A percentile compares a stretch with the other conserved stretches of the same genome.
Evolutionary conservation across 2,797 vertebrate species (phyloP).

Genomic region (Rhinatrema bivittatum): DNA sequence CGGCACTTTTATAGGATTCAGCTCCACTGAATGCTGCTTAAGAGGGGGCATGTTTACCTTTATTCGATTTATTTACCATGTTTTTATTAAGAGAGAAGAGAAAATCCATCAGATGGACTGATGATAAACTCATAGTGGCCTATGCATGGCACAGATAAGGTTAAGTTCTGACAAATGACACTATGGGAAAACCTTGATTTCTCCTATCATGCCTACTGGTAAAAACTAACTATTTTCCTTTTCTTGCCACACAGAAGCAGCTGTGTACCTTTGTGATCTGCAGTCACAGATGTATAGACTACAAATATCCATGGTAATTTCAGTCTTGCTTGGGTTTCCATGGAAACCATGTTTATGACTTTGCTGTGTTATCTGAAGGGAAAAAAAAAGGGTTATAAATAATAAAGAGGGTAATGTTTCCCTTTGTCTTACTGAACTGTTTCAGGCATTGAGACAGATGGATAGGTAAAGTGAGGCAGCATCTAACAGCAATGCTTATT

Average conservation of each 20-base stretch:
- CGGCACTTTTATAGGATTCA: too few relatives aligned
- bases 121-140: too few relatives aligned
- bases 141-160: too few relatives aligned
- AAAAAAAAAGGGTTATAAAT: slow-evolving; percentile 73
- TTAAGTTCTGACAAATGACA: too few relatives aligned
- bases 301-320: slow-evolving; percentile 70
- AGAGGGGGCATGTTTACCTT: too few relatives aligned
- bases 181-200: too few relatives aligned
- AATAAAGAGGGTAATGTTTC: slow-evolving; percentile 65
- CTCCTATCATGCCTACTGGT: too few relatives aligned
- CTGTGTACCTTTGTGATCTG: slow-evolving; percentile 51
- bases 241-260: slow-evolving; percentile 16
- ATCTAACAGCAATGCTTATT: slow-evolving; percentile 35
- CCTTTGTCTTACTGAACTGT: slow-evolving; percentile 52
- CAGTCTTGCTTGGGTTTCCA: slow-evolving; percentile 72
- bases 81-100: too few relatives aligned
- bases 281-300: slow-evolving; percentile 63
- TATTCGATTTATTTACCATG: too few relatives aligned
- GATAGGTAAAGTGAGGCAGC: slow-evolving; percentile 35
- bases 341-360: slow-evolving; percentile 79
- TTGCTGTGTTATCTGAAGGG: slow-evolving; percentile 53
- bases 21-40: too few relatives aligned
- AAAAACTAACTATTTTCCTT: slow-evolving; percentile 15
- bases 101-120: too few relatives aligned
- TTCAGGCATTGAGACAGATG: slow-evolving; percentile 47